Base-by-base conservation (phyloP, 2,797 vertebrate genomes). In the Miichthys miiuy region DNA sequence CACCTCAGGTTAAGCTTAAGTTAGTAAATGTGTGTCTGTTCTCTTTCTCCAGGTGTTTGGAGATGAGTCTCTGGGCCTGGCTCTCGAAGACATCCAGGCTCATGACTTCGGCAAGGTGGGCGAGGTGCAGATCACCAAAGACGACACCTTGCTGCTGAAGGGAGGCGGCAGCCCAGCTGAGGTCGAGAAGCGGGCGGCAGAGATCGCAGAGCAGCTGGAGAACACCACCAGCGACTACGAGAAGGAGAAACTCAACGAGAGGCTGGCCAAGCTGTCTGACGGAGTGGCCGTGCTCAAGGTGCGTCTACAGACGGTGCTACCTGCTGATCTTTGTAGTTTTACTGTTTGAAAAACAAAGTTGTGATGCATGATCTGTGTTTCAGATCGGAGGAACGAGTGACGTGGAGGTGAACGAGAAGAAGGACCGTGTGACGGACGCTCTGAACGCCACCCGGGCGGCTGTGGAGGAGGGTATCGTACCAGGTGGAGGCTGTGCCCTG, bases 251-350 rank as follows among this genome's bases (percentile, higher is more conserved):
- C 94, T 99, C 69, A 99, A 99, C 0, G 97, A 99, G n/a, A n/a
- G 98, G 11, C 88, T 99, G 81, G 98, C 98, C n/a, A 99, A 99
- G 88, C 97, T 99, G 63, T 99, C 98, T 0, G 98, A 99, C 44
- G 98, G 98, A 4, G 98, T 99, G 21, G 98, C 98, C n/a, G n/a
- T 99, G 6, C 87, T 99, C 52, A 99, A 99, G 96, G 98, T 98
- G 68, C 0, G 69, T 3, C 2, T 52, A 2, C 38, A 2, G 42
- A 23, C 0, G 0, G 2, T 16, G 10, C 7, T 27, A 13, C 14
- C 2, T 1, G 6, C 17, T n/a, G 3, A 18, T 17, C 0, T 0
- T 0, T 0, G 0, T 4, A 1, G 25, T n/a, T 50, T 13, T 11
- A 6, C 13, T 6, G 7, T 1, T 0, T 12, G 16, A 54, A 18